Conservation (phyloP, 2,113 vertebrate genomes). For the Corythornis madagascariensis region DNA sequence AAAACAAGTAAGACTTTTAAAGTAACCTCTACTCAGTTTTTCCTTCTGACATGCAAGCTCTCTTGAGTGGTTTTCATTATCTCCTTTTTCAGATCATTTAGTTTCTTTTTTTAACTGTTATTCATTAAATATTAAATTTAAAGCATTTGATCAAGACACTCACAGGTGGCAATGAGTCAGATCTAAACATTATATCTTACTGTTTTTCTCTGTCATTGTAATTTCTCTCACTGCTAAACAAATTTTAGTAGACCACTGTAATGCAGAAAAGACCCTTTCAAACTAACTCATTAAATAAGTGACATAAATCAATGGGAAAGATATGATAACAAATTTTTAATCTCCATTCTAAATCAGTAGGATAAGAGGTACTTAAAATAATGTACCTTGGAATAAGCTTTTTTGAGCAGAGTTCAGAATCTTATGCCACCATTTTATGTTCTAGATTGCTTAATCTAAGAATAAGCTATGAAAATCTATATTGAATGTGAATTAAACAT, state of each 20-base stretch:
- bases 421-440: background rate
- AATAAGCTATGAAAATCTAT: background rate
- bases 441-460: background rate
- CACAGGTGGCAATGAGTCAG: conserved; percentile 34
- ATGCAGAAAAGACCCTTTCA: background rate
- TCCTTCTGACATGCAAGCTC: background rate
- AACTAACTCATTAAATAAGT: background rate
- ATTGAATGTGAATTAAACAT: background rate
- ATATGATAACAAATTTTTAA: background rate
- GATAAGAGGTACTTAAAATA: background rate
- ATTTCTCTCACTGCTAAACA: background rate
- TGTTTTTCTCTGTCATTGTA: conserved; percentile 16
- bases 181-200: conserved; percentile 49
- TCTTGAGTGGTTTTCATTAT: conserved; percentile 32
- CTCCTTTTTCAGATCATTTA: conserved; percentile 44
- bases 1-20: conserved; percentile 2
- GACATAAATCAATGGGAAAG: background rate
- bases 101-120: conserved; percentile 49
- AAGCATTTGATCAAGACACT: conserved; percentile 40
- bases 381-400: background rate
- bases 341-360: background rate
- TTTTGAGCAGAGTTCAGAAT: background rate
- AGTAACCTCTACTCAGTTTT: background rate
- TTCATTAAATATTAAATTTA: conserved; percentile 70
- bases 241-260: background rate